phyloP scores from a whole-genome alignment of 2,797 vertebrate species.

The Brachyrhaphis roseni region DNA sequence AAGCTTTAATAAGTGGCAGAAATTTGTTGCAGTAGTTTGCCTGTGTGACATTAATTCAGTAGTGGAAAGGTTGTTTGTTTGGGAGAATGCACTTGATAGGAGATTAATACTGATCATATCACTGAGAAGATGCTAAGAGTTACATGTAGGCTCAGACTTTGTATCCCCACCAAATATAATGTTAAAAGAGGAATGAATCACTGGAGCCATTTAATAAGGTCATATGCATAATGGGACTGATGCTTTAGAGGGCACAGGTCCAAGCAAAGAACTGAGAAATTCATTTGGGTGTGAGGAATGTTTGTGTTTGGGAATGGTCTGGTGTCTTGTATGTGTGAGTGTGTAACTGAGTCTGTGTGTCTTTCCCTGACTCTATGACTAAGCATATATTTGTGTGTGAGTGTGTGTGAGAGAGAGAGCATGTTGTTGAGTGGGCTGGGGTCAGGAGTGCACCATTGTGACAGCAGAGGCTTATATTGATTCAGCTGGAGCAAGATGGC shows the following conservation, averaged over 20 bases:
- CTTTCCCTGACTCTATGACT: slow-evolving; percentile 58
- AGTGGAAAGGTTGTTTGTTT: neutral
- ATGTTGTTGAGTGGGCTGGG: slow-evolving; percentile 32
- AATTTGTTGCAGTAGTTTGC: neutral
- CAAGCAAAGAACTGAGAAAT: slow-evolving; percentile 52
- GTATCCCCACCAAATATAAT: slow-evolving; percentile 53
- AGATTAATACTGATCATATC: neutral
- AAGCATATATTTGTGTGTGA: slow-evolving; percentile 47
- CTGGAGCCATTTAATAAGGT: slow-evolving; percentile 36
- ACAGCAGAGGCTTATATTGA: slow-evolving; percentile 66
- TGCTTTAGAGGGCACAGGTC: slow-evolving; percentile 53
- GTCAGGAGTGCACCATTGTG: slow-evolving; percentile 60
- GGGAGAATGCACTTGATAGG: neutral
- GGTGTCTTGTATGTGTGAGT: slow-evolving; percentile 67
- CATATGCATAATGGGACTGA: slow-evolving; percentile 17
- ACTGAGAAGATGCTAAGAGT: slow-evolving; percentile 5
- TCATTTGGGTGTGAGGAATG: slow-evolving; percentile 76
- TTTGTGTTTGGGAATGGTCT: slow-evolving; percentile 67
- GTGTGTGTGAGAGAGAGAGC: slow-evolving; percentile 24
- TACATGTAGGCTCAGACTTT: slow-evolving; percentile 15
- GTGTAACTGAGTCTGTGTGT: slow-evolving; percentile 56
- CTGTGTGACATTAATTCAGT: neutral
- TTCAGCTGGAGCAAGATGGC: slow-evolving; percentile 67
- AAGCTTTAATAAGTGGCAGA: neutral
- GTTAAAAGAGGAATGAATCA: slow-evolving; percentile 23